Base-by-base conservation (phyloP, 2,113 vertebrate species). In the Cynocephalus volans region DNA sequence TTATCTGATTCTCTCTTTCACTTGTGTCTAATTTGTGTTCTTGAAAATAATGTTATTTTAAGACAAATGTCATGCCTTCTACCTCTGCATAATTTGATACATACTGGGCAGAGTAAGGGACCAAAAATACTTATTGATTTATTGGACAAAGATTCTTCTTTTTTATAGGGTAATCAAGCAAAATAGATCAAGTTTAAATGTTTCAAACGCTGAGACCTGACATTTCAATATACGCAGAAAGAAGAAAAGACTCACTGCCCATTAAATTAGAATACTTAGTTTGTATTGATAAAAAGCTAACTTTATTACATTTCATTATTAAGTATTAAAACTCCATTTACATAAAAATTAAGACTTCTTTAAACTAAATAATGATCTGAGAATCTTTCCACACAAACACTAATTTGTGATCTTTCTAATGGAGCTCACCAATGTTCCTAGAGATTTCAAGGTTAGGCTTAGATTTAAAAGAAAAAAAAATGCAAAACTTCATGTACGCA, bases 321-420 rank as follows among this genome's bases (percentile, higher is more conserved):
- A 79, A 93, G 17, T 24, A 86, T 52, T 72, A 60, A 36, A 52
- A 76, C 26, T 88, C 11, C 28, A 62, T 77, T 77, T 92, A 82
- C 18, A 12, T 76, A 83, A 94, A 67, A 26, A 19, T 64, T 64
- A 33, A 81, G 48, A 87, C 41, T 33, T 65, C 48, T 65, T 96
- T 41, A 86, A 84, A 56, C 15, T 70, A 89, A 86, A 81, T n/a
- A 86, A 86, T 56, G 13, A 52, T 26, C 24, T 82, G 19, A 91
- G 33, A 56, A 87, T 31, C 11, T 41, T 87, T 54, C 56, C 10
- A 56, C 33, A 36, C 6, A 54, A 56, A 23, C 13, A 70, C 21
- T 86, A 67, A 95, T n/a, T 92, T 84, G 45, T 56, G n/a, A 69
- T 60, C 18, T 70, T 83, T 83, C 31, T 76, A 90, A 48, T 45